Conservation (phyloP, 2,113 vertebrate genomes). For the Monarcha castaneiventris region DNA sequence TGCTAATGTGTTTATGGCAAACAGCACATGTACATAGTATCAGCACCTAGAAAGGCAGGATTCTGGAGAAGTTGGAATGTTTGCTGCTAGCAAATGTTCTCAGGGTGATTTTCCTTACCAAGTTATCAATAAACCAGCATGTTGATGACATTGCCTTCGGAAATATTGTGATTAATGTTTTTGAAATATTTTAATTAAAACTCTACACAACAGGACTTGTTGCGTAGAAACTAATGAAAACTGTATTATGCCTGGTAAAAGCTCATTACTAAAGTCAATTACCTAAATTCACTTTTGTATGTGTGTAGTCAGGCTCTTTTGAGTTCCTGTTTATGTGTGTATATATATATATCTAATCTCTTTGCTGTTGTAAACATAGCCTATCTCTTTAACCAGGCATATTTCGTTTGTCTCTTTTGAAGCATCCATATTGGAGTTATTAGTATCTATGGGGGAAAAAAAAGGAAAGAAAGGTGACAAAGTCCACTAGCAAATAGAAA, state of each 20-base stretch:
- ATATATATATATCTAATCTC: neutral
- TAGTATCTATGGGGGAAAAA: neutral
- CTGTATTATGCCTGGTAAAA: neutral
- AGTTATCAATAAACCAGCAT: neutral
- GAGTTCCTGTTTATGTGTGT: neutral
- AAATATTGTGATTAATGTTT: neutral
- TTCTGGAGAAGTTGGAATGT: neutral
- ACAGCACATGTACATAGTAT: accelerated
- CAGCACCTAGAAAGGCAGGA: neutral
- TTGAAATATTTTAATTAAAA: neutral
- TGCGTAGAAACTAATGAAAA: neutral
- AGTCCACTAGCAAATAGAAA: neutral
- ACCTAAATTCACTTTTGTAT: neutral
- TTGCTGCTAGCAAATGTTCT: neutral
- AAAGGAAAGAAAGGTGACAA: neutral
- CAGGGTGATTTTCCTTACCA: constrained; percentile 38
- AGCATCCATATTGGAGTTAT: neutral
- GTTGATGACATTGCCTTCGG: neutral
- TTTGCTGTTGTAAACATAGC: neutral
- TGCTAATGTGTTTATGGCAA: neutral
- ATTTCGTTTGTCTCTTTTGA: neutral
- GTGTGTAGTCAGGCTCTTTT: neutral
- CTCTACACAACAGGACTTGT: neutral
- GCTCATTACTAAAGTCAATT: neutral
- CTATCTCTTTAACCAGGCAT: neutral